Base-by-base conservation (phyloP, 1,140 invertebrate species). In the Mizuhopecten yessoensis region DNA sequence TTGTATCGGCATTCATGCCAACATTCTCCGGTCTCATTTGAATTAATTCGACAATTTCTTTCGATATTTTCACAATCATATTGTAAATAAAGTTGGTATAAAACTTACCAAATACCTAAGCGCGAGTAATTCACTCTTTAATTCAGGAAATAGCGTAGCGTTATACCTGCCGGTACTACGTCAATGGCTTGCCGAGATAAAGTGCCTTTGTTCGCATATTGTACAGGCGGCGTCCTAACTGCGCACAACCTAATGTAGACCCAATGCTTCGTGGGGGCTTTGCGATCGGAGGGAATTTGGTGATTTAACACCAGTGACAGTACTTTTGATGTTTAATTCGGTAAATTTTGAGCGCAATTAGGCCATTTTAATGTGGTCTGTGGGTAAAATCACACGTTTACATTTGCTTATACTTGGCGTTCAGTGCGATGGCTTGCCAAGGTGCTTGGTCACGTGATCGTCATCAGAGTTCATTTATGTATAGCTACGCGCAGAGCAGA, bases 41-140 rank as follows among this genome's bases (percentile, higher is more conserved):
- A 87, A 10, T 34, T 49, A 34, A 87, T 34, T 34, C 17, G 23
- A 87, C 9, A 15, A 34, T 33, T 49, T 49, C 23, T 33, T n/a
- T n/a, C 34, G 34, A 23, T 17, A 15, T 87, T 33, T 90, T 87
- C 34, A 87, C 9, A 33, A 34, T 49, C 15, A 87, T 87, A 33
- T 34, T 42, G 33, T 49, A 29, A 87, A 49, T 17, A 23, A 90
- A 90, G 42, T 87, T 34, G 86, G 86, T 34, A 49, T 23, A 15
- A 87, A 34, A 90, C 89, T 90, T 90, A 90, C 89, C 89, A 90
- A 90, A 86, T 45, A 87, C 89, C 33, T 90, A 49, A 49, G 11
- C 42, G 86, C 87, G 39, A 90, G 34, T 90, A 87, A 90, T 86
- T 87, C 86, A 87, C 87, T 86, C 86, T 87, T 87, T 42, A 90